A percentile compares a stretch with the other conserved stretches of the same genome.
Conservation (phyloP, 2,113 vertebrate species). For the Eclectus roratus region DNA sequence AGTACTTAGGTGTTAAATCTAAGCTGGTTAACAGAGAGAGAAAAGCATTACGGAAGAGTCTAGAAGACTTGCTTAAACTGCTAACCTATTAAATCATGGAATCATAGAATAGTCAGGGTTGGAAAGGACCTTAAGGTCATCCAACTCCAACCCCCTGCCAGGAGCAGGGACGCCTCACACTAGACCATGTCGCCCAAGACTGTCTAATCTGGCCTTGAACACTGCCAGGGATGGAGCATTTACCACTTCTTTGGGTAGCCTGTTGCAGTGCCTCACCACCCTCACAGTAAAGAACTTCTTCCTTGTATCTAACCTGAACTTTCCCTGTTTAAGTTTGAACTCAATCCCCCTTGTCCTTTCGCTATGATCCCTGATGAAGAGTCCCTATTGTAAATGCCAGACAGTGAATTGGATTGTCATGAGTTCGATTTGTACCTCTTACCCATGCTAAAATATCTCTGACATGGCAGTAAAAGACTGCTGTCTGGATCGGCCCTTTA, state of each 20-base stretch:
- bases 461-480: neutral
- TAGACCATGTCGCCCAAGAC: neutral
- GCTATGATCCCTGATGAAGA: neutral
- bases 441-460: neutral
- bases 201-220: neutral
- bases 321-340: neutral
- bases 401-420: neutral
- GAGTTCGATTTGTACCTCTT: rapidly evolving
- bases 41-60: neutral
- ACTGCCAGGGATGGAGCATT: neutral
- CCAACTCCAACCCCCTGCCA: neutral
- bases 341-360: neutral
- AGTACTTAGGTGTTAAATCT: neutral
- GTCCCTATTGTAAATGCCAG: neutral
- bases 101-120: neutral
- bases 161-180: neutral
- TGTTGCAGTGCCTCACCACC: neutral
- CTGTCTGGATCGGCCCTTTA: neutral
- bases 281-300: neutral
- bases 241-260: neutral
- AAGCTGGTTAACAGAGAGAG: neutral
- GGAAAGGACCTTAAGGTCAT: neutral
- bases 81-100: neutral
- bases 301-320: neutral
- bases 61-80: neutral